These are phyloP conservation scores for Lates calcarifer DNA, from an alignment of 2,113 vertebrate species.

Conservation along the genomic window DNA sequence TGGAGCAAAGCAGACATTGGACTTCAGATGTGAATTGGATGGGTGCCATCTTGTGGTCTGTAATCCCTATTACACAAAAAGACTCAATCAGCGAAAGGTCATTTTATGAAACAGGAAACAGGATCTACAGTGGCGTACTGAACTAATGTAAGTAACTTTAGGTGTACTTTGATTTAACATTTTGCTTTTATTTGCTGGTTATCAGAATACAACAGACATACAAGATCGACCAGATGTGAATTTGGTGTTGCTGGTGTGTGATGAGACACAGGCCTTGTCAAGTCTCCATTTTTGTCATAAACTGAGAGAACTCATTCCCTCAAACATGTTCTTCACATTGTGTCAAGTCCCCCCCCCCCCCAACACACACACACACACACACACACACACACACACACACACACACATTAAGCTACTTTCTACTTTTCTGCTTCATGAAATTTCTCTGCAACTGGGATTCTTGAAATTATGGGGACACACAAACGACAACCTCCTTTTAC, in stretches of 20 bases:
- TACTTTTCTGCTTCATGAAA: constrained; percentile 60
- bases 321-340: background rate
- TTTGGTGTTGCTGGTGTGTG: background rate
- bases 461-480: constrained; percentile 42
- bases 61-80: constrained; percentile 61
- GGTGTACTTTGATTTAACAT: background rate
- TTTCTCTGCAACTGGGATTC: constrained; percentile 35
- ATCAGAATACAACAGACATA: background rate
- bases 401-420: constrained; percentile 34
- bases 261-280: background rate
- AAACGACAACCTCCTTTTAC: constrained; percentile 51
- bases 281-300: background rate
- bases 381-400: constrained; percentile 1
- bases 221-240: background rate
- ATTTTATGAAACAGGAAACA: background rate
- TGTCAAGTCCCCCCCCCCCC: too few species aligned
- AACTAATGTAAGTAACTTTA: background rate
- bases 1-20: background rate
- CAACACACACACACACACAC: background rate
- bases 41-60: constrained; percentile 83
- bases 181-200: background rate
- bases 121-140: background rate
- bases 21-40: constrained; percentile 43
- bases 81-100: background rate
- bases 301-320: background rate